A percentile compares a stretch with the other conserved stretches of the same genome.
Conservation (phyloP, 2,113 vertebrate species). For the Cygnus atratus region DNA sequence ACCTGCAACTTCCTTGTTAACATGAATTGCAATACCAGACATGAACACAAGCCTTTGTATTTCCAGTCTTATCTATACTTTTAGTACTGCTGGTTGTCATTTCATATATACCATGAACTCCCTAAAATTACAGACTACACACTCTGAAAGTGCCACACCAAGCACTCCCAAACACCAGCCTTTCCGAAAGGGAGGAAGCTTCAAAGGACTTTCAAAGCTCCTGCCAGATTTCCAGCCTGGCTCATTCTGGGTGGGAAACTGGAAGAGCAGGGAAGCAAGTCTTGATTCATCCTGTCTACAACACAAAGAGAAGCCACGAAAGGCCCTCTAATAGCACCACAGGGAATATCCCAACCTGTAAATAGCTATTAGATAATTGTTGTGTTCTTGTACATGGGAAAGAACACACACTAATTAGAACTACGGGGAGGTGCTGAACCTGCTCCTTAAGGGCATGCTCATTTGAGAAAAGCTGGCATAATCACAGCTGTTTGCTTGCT, state of each 20-base stretch:
- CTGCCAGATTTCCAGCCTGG: not conserved
- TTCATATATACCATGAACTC: fast-evolving
- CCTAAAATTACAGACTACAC: not conserved
- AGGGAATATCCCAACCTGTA: not conserved
- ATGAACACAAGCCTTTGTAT: not conserved
- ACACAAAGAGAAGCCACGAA: not conserved
- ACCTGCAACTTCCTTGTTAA: not conserved
- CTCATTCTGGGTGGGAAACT: not conserved
- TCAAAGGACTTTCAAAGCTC: not conserved
- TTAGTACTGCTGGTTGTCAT: not conserved
- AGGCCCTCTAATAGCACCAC: not conserved
- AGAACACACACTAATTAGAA: not conserved
- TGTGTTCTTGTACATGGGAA: not conserved
- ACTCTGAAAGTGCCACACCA: not conserved
- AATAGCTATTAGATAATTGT: not conserved
- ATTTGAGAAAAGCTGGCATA: not conserved
- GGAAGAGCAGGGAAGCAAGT: not conserved
- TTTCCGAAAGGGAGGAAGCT: not conserved
- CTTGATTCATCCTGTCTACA: not conserved
- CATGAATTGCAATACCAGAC: not conserved
- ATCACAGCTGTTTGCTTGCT: not conserved
- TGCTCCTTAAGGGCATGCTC: not conserved
- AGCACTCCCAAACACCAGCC: fast-evolving
- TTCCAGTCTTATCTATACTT: not conserved
- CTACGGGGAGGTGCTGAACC: not conserved